Evolutionary conservation across 92 coral and sea anemone genomes (phyloP).

Genomic region (Hydrozoanthus gracilis): DNA sequence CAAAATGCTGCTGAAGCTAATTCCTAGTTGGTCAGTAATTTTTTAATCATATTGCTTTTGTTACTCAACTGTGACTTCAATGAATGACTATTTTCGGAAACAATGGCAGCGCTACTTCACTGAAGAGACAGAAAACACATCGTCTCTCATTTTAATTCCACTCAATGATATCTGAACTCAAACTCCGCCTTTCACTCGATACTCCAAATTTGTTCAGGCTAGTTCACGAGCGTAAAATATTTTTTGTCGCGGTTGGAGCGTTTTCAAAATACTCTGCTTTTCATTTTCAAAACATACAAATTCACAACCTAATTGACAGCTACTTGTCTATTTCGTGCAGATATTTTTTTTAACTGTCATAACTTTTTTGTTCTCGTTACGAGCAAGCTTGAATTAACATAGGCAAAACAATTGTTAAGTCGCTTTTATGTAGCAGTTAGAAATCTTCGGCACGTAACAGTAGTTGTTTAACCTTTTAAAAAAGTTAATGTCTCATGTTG

Average conservation of each 20-base stretch:
- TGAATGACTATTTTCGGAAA: conserved; percentile 46
- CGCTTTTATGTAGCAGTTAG: conserved; percentile 40
- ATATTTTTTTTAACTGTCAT: conserved; percentile 40
- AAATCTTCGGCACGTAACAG: background rate
- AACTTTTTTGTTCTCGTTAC: conserved; percentile 17
- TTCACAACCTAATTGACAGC: conserved; percentile 25
- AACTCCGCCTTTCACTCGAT: conserved; percentile 1
- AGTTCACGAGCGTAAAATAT: background rate
- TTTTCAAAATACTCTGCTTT: background rate
- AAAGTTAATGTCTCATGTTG: background rate
- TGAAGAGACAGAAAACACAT: conserved; percentile 35
- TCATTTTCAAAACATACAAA: conserved; percentile 2
- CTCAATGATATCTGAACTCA: conserved; percentile 12
- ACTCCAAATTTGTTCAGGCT: background rate
- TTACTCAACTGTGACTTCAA: conserved; percentile 18
- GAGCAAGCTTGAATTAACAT: background rate
- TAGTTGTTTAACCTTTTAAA: background rate
- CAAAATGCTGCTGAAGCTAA: background rate
- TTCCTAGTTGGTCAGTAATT: conserved; percentile 10
- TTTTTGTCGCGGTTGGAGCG: background rate
- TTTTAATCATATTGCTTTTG: conserved; percentile 9
- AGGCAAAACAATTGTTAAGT: conserved; percentile 7
- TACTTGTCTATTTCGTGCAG: conserved; percentile 39
- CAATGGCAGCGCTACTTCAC: conserved; percentile 30
- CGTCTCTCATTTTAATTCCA: conserved; percentile 6